phyloP scores from a whole-genome alignment of 2,113 vertebrate species.

The Sinocyclocheilus maitianheensis region DNA sequence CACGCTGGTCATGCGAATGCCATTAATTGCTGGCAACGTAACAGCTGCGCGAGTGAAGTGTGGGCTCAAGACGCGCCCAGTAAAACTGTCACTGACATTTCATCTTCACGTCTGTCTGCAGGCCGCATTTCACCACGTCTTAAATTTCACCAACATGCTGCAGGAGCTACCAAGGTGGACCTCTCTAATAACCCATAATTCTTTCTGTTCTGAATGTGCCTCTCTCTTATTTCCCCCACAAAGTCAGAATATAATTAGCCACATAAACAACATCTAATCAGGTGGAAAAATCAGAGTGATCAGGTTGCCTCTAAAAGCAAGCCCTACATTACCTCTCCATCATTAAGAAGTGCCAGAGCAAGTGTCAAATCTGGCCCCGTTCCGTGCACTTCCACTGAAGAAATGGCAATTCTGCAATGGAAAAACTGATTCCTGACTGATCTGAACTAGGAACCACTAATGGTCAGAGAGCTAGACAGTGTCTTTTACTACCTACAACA shows the following conservation, averaged over 20 bases:
- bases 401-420: not conserved
- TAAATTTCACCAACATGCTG: constrained; percentile 64
- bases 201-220: not conserved
- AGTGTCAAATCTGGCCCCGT: not conserved
- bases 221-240: constrained; percentile 35
- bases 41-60: constrained; percentile 69
- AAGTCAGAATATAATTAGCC: constrained; percentile 25
- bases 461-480: not conserved
- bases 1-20: constrained; percentile 50
- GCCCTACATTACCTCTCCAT: not conserved
- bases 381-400: not conserved
- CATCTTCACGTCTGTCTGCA: constrained; percentile 60
- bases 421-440: not conserved
- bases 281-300: constrained; percentile 41
- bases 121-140: constrained; percentile 64
- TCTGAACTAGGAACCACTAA: not conserved
- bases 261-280: constrained; percentile 54
- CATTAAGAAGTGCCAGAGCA: not conserved
- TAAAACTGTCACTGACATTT: constrained; percentile 73
- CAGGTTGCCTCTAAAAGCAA: not conserved
- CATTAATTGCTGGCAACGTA: constrained; percentile 68
- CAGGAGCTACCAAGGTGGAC: constrained; percentile 54
- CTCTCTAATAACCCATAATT: constrained; percentile 10
- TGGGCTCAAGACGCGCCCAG: constrained; percentile 57
- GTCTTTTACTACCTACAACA: not conserved